phyloP scores from a whole-genome alignment of 2,888 invertebrate genomes.

The Eilema depressum region DNA sequence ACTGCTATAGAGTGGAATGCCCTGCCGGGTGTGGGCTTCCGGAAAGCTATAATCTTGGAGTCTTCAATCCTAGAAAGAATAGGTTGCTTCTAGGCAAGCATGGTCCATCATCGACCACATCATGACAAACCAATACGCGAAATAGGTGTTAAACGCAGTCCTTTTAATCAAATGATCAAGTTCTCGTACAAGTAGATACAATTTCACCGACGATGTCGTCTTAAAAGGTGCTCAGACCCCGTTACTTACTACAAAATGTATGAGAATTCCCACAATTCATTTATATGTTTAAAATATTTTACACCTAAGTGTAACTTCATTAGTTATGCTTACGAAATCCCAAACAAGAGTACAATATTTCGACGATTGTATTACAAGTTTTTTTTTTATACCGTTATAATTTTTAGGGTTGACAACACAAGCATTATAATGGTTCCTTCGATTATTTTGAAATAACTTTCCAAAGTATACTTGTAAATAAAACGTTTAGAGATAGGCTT shows the following conservation, averaged over 20 bases:
- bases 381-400: not conserved
- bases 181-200: not conserved
- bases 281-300: conserved; percentile 7
- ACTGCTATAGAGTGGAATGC: no score
- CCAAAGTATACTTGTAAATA: not conserved
- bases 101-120: no score
- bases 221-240: not conserved
- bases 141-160: no score
- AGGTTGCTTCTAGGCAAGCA: no score
- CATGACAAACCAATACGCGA: no score
- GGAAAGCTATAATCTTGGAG: no score
- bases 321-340: not conserved
- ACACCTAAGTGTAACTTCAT: conserved; percentile 2
- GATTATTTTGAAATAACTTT: not conserved
- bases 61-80: no score
- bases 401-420: not conserved
- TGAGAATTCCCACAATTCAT: conserved; percentile 14
- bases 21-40: no score
- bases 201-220: not conserved
- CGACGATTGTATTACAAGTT: not conserved
- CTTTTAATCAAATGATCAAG: not conserved
- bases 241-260: conserved; percentile 3
- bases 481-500: no score
- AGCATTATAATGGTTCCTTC: not conserved
- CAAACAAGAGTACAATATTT: conserved; percentile 1